Evolutionary conservation across 2,888 invertebrate genomes (phyloP).

Genomic region (Pristionchus maxplancki): DNA sequence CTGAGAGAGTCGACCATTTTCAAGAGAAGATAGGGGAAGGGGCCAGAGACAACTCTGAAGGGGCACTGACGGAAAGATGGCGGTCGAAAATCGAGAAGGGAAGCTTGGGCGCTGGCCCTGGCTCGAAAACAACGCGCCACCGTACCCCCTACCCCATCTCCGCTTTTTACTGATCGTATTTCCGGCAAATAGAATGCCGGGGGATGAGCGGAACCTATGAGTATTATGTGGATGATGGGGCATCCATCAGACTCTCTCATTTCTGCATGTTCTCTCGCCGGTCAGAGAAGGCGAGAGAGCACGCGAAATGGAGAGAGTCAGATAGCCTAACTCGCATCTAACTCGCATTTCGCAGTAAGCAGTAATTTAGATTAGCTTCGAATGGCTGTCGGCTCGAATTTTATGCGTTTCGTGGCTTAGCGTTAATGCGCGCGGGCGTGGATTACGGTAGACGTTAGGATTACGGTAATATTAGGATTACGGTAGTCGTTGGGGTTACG

Average conservation of each 20-base stretch:
- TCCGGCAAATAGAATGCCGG: background rate
- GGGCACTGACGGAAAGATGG: background rate
- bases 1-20: background rate
- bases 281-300: slow-evolving; percentile 22
- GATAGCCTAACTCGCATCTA: background rate
- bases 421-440: background rate
- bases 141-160: slow-evolving; percentile 19
- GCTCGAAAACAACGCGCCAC: slow-evolving; percentile 2
- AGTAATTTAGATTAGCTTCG: slow-evolving; percentile 29
- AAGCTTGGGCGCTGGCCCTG: slow-evolving; percentile 23
- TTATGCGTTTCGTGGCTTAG: slow-evolving; percentile 7
- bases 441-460: background rate
- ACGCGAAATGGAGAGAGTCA: background rate
- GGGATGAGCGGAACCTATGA: background rate
- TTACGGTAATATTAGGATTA: background rate
- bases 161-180: slow-evolving; percentile 26
- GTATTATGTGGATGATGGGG: background rate
- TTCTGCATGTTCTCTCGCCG: no score
- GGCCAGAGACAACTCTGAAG: background rate
- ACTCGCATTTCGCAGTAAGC: background rate
- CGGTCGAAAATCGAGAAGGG: background rate
- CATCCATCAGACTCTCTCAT: no score
- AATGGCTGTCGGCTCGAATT: background rate
- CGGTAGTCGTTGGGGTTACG: background rate
- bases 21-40: background rate